phyloP scores from a whole-genome alignment of 2,888 invertebrate species.

The Tenthredo scrophulariae region DNA sequence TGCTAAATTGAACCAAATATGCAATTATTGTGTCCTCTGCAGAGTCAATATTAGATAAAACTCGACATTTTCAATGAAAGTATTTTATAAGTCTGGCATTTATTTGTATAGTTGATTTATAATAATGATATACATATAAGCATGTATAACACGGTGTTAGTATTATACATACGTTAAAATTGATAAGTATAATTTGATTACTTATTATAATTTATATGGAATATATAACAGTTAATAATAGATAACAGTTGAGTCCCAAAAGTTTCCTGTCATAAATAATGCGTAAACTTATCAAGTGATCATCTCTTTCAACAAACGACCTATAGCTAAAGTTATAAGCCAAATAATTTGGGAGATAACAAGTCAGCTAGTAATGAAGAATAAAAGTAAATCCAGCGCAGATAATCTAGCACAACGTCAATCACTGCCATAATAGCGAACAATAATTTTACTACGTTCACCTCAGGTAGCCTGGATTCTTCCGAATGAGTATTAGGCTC shows the following conservation, averaged over 20 bases:
- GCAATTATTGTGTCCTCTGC: too few relatives aligned
- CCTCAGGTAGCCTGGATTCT: neutral
- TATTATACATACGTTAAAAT: neutral
- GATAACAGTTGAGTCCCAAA: slow-evolving; percentile 1
- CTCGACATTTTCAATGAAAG: neutral
- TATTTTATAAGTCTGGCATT: slow-evolving; percentile 13
- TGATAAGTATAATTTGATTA: neutral
- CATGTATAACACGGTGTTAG: neutral
- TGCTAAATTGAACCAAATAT: too few relatives aligned
- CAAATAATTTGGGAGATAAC: neutral
- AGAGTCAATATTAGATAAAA: neutral
- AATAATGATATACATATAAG: neutral
- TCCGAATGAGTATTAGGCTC: neutral
- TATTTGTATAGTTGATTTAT: neutral
- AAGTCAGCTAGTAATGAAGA: neutral
- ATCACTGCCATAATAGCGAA: neutral
- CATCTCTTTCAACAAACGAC: neutral
- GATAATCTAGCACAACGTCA: neutral
- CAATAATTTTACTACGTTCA: neutral
- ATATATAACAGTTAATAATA: neutral
- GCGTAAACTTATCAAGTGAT: neutral
- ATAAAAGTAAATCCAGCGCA: neutral
- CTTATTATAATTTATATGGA: slow-evolving; percentile 2
- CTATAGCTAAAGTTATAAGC: neutral
- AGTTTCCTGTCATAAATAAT: neutral